Conservation (phyloP, 2,113 vertebrate genomes). For the Aplodontia rufa region DNA sequence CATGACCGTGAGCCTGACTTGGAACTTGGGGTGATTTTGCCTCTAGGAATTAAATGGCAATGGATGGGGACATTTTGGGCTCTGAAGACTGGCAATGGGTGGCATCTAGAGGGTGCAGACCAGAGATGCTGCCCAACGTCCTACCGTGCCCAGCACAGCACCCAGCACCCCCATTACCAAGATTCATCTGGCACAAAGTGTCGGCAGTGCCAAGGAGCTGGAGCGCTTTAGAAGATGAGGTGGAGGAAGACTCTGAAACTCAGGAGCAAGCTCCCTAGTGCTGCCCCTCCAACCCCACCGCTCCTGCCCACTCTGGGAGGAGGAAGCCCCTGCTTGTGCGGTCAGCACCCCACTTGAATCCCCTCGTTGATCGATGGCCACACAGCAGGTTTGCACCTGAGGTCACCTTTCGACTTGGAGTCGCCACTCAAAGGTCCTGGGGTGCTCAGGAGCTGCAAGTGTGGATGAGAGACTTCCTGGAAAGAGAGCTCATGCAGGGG, state of each 20-base stretch:
- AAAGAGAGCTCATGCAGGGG: conserved; percentile 55
- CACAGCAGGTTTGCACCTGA: neutral
- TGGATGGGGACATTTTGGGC: neutral
- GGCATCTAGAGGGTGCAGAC: neutral
- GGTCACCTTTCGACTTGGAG: conserved; percentile 29
- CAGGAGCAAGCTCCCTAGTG: neutral
- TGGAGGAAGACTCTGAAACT: neutral
- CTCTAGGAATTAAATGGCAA: neutral
- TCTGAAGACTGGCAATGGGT: neutral
- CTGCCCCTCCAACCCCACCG: accelerated
- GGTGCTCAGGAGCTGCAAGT: neutral
- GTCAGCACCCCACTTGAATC: neutral
- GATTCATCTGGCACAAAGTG: neutral
- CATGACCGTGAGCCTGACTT: neutral
- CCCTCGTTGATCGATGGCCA: neutral
- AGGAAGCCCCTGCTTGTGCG: neutral
- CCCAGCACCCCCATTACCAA: neutral
- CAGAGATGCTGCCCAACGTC: neutral
- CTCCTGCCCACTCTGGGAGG: neutral
- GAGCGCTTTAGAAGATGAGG: neutral
- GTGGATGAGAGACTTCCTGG: conserved; percentile 62
- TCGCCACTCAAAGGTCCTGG: neutral
- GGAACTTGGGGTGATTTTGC: neutral
- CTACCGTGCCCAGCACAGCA: neutral
- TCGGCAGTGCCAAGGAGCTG: neutral